Conservation (phyloP, 2,113 vertebrate species). For the Hypanus sabinus region DNA sequence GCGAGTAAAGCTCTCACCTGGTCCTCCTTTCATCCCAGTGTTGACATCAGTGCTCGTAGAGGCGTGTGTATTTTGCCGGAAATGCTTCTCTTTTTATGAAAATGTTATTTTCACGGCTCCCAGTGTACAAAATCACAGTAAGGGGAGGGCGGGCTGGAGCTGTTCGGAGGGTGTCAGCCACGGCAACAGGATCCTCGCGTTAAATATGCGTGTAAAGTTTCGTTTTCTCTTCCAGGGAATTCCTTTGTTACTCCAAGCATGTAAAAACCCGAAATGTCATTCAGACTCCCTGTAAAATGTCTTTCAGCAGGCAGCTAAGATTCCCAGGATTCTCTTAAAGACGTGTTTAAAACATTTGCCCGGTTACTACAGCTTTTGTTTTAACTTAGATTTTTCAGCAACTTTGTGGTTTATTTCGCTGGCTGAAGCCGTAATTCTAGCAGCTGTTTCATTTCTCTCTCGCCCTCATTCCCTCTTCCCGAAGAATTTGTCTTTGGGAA, state of each 20-base stretch:
- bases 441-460: background rate
- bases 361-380: background rate
- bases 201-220: background rate
- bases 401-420: background rate
- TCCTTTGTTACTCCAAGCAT: background rate
- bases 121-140: background rate
- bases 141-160: background rate
- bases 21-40: background rate
- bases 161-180: background rate
- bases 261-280: background rate
- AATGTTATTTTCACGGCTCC: background rate
- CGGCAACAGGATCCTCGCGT: background rate
- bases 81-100: slow-evolving; percentile 2
- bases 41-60: background rate
- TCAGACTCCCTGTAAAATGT: slow-evolving; percentile 12
- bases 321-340: background rate
- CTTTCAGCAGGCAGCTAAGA: background rate
- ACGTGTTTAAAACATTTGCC: background rate
- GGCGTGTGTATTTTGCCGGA: background rate
- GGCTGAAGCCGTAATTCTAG: background rate
- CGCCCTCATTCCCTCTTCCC: background rate
- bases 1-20: background rate
- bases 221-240: background rate
- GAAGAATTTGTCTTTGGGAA: background rate
- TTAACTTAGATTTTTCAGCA: background rate